Percentiles rank a stretch among this genome's conserved stretches.
phyloP scores from a whole-genome alignment of 2,888 invertebrate species.

The Embidobia sp. region DNA sequence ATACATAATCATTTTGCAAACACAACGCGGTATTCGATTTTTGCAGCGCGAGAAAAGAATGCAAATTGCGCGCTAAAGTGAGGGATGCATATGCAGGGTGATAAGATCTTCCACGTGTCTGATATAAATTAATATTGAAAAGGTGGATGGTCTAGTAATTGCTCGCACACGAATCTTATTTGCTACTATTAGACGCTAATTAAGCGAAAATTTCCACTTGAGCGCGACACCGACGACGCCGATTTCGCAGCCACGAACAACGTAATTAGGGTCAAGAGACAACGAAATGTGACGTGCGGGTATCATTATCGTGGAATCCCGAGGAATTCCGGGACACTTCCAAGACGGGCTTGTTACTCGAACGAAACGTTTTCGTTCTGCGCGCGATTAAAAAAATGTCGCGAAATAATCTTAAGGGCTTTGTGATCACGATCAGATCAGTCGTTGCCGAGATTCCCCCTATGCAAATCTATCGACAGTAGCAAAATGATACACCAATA shows the following conservation, averaged over 20 bases:
- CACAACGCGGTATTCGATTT: constrained; percentile 33
- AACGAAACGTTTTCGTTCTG: constrained; percentile 17
- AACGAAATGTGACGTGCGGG: constrained; percentile 49
- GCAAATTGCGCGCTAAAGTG: constrained; percentile 43
- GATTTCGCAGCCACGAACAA: constrained; percentile 44
- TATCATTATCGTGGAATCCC: constrained; percentile 55
- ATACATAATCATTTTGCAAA: too few relatives aligned
- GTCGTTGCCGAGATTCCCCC: constrained; percentile 54
- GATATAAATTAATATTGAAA: constrained; percentile 52
- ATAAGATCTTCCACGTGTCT: constrained; percentile 55
- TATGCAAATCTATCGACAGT: constrained; percentile 62
- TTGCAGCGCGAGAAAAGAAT: constrained; percentile 41
- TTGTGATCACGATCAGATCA: constrained; percentile 55
- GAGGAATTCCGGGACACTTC: constrained; percentile 48
- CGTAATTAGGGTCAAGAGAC: constrained; percentile 61
- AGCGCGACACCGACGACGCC: constrained; percentile 35
- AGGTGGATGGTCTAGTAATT: constrained; percentile 50
- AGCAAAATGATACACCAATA: constrained; percentile 45
- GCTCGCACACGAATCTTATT: constrained; percentile 51
- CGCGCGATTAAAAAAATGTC: constrained; percentile 37
- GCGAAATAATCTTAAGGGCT: constrained; percentile 44
- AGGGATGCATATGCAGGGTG: constrained; percentile 31
- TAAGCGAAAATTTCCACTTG: constrained; percentile 53
- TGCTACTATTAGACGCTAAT: constrained; percentile 57
- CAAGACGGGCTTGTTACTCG: constrained; percentile 43